A percentile compares a stretch with the other conserved stretches of the same genome.
These are phyloP conservation scores for Gobius niger DNA, from an alignment of 2,113 vertebrate genomes.

Conservation along the genomic window DNA sequence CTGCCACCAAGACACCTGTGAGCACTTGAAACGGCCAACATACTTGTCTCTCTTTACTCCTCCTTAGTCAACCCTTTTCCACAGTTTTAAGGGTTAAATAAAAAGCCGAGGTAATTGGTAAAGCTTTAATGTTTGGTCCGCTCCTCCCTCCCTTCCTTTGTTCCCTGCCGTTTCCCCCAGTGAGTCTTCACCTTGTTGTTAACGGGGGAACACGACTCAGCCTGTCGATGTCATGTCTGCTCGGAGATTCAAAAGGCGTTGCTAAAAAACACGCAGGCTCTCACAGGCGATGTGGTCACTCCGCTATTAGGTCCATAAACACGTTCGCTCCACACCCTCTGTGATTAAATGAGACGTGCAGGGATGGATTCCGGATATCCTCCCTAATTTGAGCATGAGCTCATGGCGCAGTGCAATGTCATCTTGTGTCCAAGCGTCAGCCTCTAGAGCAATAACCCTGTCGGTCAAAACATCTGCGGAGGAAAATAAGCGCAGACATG, in stretches of 20 bases:
- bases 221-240: conserved; percentile 49
- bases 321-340: conserved; percentile 55
- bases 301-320: conserved; percentile 55
- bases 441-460: conserved; percentile 70
- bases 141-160: conserved; percentile 36
- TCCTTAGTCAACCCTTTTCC: conserved; percentile 17
- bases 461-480: conserved; percentile 74
- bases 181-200: conserved; percentile 15
- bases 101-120: conserved; percentile 60
- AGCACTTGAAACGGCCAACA: conserved; percentile 30
- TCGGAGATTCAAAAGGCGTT: conserved; percentile 31
- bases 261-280: conserved; percentile 30
- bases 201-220: conserved; percentile 40
- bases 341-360: conserved; percentile 70
- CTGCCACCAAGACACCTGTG: conserved; percentile 40
- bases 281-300: conserved; percentile 39
- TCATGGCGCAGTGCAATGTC: conserved; percentile 67
- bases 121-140: conserved; percentile 50
- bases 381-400: conserved; percentile 76
- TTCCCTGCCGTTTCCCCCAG: conserved; percentile 31
- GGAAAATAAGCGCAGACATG: conserved; percentile 47
- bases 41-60: conserved; percentile 4
- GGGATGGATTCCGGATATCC: conserved; percentile 73
- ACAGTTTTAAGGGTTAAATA: conserved; percentile 41
- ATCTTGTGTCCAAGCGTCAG: conserved; percentile 62